These are phyloP conservation scores for Ramphastos sulfuratus DNA, from an alignment of 2,113 vertebrate species.

Conservation along the genomic window DNA sequence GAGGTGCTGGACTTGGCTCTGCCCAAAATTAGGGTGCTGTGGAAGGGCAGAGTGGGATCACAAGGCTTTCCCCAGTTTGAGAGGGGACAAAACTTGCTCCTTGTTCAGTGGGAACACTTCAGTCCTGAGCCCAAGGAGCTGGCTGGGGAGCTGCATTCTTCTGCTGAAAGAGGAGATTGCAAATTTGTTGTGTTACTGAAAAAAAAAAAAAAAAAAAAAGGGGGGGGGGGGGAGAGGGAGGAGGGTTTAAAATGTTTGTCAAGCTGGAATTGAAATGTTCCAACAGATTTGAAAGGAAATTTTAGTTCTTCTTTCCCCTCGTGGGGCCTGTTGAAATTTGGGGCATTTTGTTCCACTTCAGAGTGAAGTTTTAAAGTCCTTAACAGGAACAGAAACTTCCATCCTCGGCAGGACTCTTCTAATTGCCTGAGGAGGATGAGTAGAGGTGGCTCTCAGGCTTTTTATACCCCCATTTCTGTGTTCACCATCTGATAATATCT, in stretches of 20 bases:
- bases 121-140: no score
- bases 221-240: not conserved
- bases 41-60: no score
- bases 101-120: no score
- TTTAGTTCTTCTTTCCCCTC: not conserved
- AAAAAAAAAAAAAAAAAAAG: no score
- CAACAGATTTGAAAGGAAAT: not conserved
- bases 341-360: slow-evolving; percentile 57
- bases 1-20: no score
- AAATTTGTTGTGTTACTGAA: no score
- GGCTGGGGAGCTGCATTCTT: no score
- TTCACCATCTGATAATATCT: not conserved
- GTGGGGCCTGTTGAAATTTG: slow-evolving; percentile 13
- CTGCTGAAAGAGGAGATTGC: no score
- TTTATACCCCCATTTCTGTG: not conserved
- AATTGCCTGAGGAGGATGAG: not conserved
- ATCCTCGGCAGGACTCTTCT: not conserved
- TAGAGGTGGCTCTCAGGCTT: not conserved
- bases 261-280: slow-evolving; percentile 32
- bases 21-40: no score
- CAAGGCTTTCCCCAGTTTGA: no score
- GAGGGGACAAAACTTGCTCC: no score
- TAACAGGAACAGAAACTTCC: slow-evolving; percentile 17
- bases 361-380: not conserved
- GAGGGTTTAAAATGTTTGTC: slow-evolving; percentile 48